phyloP scores from a whole-genome alignment of 2,888 invertebrate genomes.

The Dastarcus helophoroides region DNA sequence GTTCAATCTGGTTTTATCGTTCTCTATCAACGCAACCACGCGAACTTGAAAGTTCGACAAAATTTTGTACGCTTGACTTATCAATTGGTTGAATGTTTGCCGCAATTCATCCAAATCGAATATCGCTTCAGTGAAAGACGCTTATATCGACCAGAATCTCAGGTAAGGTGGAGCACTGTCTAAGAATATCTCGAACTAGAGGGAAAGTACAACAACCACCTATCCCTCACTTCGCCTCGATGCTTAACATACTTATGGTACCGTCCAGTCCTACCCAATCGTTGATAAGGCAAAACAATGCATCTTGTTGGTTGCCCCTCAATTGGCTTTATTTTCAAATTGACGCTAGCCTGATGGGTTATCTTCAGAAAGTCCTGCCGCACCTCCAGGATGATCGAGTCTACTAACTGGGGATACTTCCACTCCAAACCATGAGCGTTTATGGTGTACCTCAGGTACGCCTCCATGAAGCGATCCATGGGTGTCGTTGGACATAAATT shows the following conservation, averaged over 20 bases:
- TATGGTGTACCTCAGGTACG: slow-evolving; percentile 47
- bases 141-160: slow-evolving; percentile 42
- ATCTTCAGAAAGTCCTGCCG: slow-evolving; percentile 47
- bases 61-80: slow-evolving; percentile 17
- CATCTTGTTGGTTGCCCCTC: slow-evolving; percentile 43
- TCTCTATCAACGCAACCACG: slow-evolving; percentile 19
- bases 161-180: slow-evolving; percentile 44
- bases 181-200: no score
- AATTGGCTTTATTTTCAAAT: slow-evolving; percentile 47
- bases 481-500: slow-evolving; percentile 46
- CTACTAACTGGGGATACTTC: slow-evolving; percentile 43
- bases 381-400: slow-evolving; percentile 44
- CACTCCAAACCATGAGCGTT: slow-evolving; percentile 44
- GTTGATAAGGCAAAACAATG: slow-evolving; percentile 45
- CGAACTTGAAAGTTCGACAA: slow-evolving; percentile 23
- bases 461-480: slow-evolving; percentile 50
- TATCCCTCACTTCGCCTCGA: slow-evolving; percentile 43
- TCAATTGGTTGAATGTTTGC: slow-evolving; percentile 18
- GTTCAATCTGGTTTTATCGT: slow-evolving; percentile 17
- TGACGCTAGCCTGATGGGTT: slow-evolving; percentile 52
- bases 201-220: slow-evolving; percentile 50
- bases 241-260: slow-evolving; percentile 46
- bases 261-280: slow-evolving; percentile 49
- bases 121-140: slow-evolving; percentile 38
- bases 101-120: slow-evolving; percentile 6